These are phyloP conservation scores for Halcyon chelicuti DNA, from an alignment of 2,797 vertebrate species.

Conservation along the genomic window DNA sequence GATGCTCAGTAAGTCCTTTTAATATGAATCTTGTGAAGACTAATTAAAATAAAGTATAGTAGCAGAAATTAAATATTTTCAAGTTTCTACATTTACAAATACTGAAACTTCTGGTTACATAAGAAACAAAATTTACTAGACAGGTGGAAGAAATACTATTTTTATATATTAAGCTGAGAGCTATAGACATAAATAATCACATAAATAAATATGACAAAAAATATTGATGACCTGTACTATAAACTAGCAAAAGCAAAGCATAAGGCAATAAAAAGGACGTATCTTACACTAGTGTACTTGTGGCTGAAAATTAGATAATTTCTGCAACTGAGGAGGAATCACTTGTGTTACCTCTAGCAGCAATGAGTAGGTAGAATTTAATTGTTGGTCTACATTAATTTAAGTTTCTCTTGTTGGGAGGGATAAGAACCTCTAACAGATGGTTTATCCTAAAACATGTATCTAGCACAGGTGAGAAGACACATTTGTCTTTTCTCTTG, in stretches of 20 bases:
- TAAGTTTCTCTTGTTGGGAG: background rate
- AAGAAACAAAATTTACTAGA: background rate
- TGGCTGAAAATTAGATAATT: background rate
- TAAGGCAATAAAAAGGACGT: background rate
- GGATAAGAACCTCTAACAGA: background rate
- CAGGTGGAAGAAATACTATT: background rate
- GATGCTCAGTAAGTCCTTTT: background rate
- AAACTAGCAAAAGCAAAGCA: background rate
- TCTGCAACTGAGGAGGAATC: background rate
- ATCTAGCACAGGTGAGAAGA: background rate
- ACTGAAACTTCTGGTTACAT: background rate
- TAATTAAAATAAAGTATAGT: background rate
- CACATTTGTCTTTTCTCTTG: background rate
- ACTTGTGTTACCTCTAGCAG: fast-evolving
- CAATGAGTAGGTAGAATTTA: background rate
- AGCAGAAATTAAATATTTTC: background rate
- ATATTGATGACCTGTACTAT: background rate
- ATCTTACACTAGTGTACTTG: background rate
- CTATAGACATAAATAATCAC: background rate
- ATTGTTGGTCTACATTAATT: background rate
- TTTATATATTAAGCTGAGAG: background rate
- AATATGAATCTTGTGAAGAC: background rate
- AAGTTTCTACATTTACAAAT: background rate
- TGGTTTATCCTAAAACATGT: background rate
- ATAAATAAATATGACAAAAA: background rate